A percentile compares a stretch with the other conserved stretches of the same genome.
Evolutionary conservation across 2,888 invertebrate genomes (phyloP).

Genomic region (Autographa pulchrina): DNA sequence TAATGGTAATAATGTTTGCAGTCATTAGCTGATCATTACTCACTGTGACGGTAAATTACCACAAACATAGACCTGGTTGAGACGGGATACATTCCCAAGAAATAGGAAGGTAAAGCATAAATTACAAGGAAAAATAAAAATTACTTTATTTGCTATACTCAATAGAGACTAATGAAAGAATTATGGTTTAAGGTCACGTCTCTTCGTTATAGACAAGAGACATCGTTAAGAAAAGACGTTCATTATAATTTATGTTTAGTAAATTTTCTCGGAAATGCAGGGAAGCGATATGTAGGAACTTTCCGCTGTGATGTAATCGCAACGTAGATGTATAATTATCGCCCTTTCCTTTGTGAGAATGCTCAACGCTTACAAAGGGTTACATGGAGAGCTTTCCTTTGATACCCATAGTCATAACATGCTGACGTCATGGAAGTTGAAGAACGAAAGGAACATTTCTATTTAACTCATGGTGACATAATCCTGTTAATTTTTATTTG

Average conservation of each 20-base stretch:
- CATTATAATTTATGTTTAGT: not conserved
- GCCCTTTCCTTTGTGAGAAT: constrained; percentile 25
- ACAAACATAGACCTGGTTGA: constrained; percentile 21
- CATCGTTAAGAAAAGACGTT: no score
- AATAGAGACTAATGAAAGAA: not conserved
- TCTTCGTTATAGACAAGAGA: not conserved
- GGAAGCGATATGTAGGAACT: not conserved
- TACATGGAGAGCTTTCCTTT: constrained; percentile 24
- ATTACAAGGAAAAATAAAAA: not conserved
- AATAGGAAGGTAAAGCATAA: constrained; percentile 2
- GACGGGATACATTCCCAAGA: constrained; percentile 8
- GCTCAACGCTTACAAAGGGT: constrained; percentile 16
- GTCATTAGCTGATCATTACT: constrained; percentile 54
- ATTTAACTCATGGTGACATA: not conserved
- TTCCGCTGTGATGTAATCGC: constrained; percentile 13
- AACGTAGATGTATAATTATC: constrained; percentile 37
- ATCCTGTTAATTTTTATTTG: not conserved
- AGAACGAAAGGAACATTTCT: not conserved
- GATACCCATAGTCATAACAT: constrained; percentile 13
- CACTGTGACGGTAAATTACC: constrained; percentile 43
- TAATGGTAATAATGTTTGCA: constrained; percentile 41
- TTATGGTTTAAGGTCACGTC: not conserved
- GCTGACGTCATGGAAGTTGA: not conserved
- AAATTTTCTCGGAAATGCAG: not conserved
- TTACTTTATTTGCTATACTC: not conserved